These are phyloP conservation scores for Nemoura dubitans DNA, from an alignment of 2,888 invertebrate genomes.

Conservation along the genomic window DNA sequence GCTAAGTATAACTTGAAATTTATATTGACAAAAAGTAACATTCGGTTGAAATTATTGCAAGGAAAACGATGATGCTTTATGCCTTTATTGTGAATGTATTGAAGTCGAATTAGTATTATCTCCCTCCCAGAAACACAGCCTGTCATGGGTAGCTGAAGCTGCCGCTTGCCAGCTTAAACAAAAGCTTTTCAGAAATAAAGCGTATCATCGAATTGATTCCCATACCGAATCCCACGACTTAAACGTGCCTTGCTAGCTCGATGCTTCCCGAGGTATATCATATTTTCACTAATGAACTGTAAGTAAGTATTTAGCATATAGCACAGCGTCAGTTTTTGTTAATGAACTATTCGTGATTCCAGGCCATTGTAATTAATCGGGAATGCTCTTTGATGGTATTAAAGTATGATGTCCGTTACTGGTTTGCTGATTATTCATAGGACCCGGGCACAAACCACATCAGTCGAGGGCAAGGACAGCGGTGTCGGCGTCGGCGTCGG, in stretches of 20 bases:
- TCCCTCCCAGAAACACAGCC: neutral
- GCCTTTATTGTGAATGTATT: neutral
- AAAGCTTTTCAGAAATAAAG: neutral
- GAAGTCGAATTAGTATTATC: neutral
- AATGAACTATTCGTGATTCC: neutral
- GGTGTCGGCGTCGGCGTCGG: neutral
- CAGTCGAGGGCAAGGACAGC: neutral
- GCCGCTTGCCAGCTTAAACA: neutral
- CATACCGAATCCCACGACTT: neutral
- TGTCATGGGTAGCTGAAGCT: neutral
- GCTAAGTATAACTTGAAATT: neutral
- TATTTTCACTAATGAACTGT: slow-evolving; percentile 3
- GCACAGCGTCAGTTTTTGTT: neutral
- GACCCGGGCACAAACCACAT: neutral
- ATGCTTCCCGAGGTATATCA: neutral
- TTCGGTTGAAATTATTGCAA: neutral
- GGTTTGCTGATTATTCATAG: neutral
- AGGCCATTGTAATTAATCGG: slow-evolving; percentile 5
- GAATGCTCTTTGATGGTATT: slow-evolving; percentile 7
- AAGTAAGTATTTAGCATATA: neutral
- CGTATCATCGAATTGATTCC: neutral
- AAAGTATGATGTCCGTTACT: neutral
- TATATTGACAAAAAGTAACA: neutral
- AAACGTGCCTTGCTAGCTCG: neutral
- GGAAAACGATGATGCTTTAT: neutral